Percentiles rank a stretch among this genome's conserved stretches.
phyloP scores from a whole-genome alignment of 2,888 invertebrate species.

The Eledona agricola region DNA sequence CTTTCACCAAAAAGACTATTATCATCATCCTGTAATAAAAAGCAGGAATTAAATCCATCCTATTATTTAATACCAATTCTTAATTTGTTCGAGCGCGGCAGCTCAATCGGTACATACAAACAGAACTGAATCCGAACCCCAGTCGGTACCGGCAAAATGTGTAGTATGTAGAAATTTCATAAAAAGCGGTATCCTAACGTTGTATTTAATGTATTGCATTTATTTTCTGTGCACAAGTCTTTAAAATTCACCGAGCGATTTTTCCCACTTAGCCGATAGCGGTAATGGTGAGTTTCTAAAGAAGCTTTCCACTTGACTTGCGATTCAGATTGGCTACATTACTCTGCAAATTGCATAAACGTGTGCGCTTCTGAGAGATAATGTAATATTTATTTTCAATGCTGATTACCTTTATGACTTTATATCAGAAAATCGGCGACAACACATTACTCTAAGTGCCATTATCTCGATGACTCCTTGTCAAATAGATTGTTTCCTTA shows the following conservation, averaged over 20 bases:
- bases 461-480: conserved; percentile 13
- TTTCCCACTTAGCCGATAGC: conserved; percentile 4
- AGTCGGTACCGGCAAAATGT: too few species aligned
- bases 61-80: too few species aligned
- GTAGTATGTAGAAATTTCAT: too few species aligned
- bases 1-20: too few species aligned
- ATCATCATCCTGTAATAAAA: too few species aligned
- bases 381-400: conserved; percentile 9
- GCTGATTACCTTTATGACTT: conserved; percentile 19
- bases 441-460: conserved; percentile 17
- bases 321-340: conserved; percentile 15
- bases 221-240: conserved; percentile 5
- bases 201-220: conserved; percentile 2
- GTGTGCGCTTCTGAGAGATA: too few species aligned
- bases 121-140: too few species aligned
- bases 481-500: conserved; percentile 20
- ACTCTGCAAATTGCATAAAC: too few species aligned
- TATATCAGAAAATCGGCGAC: conserved; percentile 9
- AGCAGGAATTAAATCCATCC: too few species aligned
- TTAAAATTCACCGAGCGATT: conserved; percentile 10
- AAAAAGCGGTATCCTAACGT: too few species aligned
- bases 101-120: too few species aligned
- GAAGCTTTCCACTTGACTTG: conserved; percentile 4
- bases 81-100: too few species aligned
- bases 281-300: background rate